These are phyloP conservation scores for Pseudoips prasinana DNA, from an alignment of 2,888 invertebrate genomes.

Conservation along the genomic window DNA sequence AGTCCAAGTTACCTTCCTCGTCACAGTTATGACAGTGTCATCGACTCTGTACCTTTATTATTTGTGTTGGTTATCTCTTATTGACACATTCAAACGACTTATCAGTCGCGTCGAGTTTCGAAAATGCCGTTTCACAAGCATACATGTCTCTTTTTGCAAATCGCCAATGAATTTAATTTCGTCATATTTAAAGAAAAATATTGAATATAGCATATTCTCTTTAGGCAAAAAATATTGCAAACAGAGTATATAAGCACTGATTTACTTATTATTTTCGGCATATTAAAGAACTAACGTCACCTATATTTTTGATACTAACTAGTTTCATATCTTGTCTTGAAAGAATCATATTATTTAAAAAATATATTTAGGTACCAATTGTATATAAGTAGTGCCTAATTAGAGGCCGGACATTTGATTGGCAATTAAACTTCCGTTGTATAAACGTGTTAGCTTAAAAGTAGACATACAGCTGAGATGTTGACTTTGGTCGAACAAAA, in stretches of 20 bases:
- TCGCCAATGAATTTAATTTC: slow-evolving; percentile 23
- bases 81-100: slow-evolving; percentile 73
- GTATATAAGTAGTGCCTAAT: too few species aligned
- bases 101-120: slow-evolving; percentile 64
- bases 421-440: slow-evolving; percentile 26
- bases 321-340: too few species aligned
- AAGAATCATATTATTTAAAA: too few species aligned
- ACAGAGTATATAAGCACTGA: too few species aligned
- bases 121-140: slow-evolving; percentile 44
- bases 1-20: slow-evolving; percentile 31
- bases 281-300: too few species aligned
- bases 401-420: slow-evolving; percentile 11
- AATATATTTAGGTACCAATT: too few species aligned
- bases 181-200: slow-evolving; percentile 15
- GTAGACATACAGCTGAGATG: slow-evolving; percentile 13
- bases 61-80: slow-evolving; percentile 71
- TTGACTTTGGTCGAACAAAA: slow-evolving; percentile 53
- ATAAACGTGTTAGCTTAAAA: slow-evolving; percentile 16
- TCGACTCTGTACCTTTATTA: slow-evolving; percentile 60
- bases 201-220: slow-evolving; percentile 1
- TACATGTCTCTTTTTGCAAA: slow-evolving; percentile 26
- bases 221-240: too few species aligned
- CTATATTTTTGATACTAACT: too few species aligned
- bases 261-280: too few species aligned
- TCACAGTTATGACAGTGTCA: slow-evolving; percentile 54